phyloP scores from a whole-genome alignment of 2,113 vertebrate genomes.

The Mugil cephalus region DNA sequence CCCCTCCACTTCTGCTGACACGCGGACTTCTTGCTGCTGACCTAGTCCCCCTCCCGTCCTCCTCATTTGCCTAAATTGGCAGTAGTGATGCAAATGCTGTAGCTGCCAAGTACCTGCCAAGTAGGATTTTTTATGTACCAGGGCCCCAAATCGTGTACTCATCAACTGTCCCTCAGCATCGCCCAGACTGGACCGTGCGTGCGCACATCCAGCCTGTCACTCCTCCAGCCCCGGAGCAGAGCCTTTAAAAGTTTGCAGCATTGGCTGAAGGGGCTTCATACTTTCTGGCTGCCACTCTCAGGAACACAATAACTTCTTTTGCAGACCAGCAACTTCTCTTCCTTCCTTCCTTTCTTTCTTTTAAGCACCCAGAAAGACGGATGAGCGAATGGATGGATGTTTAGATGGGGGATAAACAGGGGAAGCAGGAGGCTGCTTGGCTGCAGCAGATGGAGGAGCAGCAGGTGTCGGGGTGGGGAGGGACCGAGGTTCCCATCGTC shows the following conservation, averaged over 20 bases:
- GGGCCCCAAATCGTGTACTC: constrained; percentile 9
- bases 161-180: constrained; percentile 20
- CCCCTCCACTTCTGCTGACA: constrained; percentile 28
- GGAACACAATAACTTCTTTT: constrained; percentile 20
- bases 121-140: constrained; percentile 20
- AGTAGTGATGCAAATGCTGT: constrained; percentile 46
- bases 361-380: background rate
- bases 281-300: background rate
- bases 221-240: constrained; percentile 14
- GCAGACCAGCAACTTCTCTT: background rate
- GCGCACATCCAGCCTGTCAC: constrained; percentile 35
- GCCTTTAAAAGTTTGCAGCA: constrained; percentile 31
- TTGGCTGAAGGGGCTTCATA: constrained; percentile 31
- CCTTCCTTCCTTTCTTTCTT: too few species aligned
- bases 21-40: constrained; percentile 44
- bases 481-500: constrained; percentile 89
- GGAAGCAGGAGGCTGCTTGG: constrained; percentile 43
- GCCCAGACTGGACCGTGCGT: background rate
- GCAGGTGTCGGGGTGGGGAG: constrained; percentile 90
- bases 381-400: constrained; percentile 40
- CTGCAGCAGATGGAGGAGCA: constrained; percentile 94
- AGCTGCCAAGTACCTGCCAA: constrained; percentile 10
- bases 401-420: constrained; percentile 42
- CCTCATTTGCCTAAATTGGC: constrained; percentile 40
- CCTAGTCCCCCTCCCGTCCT: constrained; percentile 18